Base-by-base conservation (phyloP, 2,113 vertebrate species). In the Ariopsis seemanni region DNA sequence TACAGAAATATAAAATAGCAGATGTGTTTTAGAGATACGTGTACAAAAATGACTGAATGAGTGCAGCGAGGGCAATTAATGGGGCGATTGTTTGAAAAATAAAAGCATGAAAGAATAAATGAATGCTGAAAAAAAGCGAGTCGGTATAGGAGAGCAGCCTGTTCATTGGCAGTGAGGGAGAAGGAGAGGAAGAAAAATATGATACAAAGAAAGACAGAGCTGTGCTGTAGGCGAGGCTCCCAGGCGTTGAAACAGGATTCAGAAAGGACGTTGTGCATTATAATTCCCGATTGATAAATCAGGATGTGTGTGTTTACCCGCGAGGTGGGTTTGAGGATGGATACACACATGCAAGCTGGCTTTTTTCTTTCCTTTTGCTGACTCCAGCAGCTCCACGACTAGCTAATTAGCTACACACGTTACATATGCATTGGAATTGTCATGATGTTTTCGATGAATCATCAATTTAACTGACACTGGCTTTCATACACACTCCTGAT, bases 361-460 rank as follows among this genome's bases (percentile, higher is more conserved):
- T 17, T 65, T n/a, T 69, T 63, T 58, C 48, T 55, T 57, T 22
- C 65, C 18, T 72, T 85, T 79, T 78, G 85, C 82, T 89, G 85
- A 89, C 75, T 55, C 62, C 62, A 87, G 82, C 88, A 84, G 63
- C 78, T 57, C 48, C 1, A 7, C 5, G 74, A 63, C 81, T 80
- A 30, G 63, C 74, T 86, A 87, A 89, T 84, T 86, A 83, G 62
- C 34, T 65, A 58, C 27, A 72, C 25, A 52, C 50, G 0, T n/a
- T 8, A 27, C 27, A 60, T 34, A 10, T 30, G 57, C 63, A 79
- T 30, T 48, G 53, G 53, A 80, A 84, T 84, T 84, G 27, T 52
- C 12, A 1, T 74, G 34, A 83, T 77, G 60, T 30, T 72, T 82
- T 85, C 55, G 34, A 67, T 57, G 84, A 85, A 42, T 86, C 72